These are phyloP conservation scores for Macrotus californicus DNA, from an alignment of 2,113 vertebrate genomes.

Conservation along the genomic window DNA sequence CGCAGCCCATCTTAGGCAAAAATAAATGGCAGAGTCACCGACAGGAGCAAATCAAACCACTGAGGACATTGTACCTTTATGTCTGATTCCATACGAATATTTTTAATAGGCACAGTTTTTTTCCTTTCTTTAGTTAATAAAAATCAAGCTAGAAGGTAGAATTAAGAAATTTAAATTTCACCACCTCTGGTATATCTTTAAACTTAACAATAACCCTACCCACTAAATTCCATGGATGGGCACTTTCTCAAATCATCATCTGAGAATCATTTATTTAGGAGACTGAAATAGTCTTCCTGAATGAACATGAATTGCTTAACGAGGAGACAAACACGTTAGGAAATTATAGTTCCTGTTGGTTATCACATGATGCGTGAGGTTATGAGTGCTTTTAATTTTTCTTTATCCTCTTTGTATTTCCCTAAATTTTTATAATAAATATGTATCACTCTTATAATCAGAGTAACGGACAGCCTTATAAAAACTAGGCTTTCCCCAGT, in stretches of 20 bases:
- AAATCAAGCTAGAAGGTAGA: background rate
- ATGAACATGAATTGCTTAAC: background rate
- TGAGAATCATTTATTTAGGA: conserved; percentile 4
- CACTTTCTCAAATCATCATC: conserved; percentile 22
- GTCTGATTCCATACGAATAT: background rate
- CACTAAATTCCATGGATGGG: background rate
- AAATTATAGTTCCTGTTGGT: background rate
- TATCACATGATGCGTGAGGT: background rate
- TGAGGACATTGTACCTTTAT: background rate
- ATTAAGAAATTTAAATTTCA: conserved; percentile 12
- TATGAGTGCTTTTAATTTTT: background rate
- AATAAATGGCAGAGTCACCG: background rate
- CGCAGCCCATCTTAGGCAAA: background rate
- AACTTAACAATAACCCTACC: background rate
- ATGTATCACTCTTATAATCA: background rate
- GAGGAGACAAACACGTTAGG: background rate
- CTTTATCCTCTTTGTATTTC: background rate
- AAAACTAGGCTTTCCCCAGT: background rate
- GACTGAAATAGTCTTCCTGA: background rate
- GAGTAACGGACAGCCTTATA: background rate
- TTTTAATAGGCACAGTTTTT: background rate
- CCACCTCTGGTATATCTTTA: background rate
- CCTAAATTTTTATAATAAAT: background rate
- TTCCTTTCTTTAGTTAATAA: conserved; percentile 30
- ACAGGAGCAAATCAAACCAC: background rate